Percentiles rank a stretch among this genome's conserved stretches.
phyloP scores from a whole-genome alignment of 2,888 invertebrate genomes.

The Sesamia inferens region DNA sequence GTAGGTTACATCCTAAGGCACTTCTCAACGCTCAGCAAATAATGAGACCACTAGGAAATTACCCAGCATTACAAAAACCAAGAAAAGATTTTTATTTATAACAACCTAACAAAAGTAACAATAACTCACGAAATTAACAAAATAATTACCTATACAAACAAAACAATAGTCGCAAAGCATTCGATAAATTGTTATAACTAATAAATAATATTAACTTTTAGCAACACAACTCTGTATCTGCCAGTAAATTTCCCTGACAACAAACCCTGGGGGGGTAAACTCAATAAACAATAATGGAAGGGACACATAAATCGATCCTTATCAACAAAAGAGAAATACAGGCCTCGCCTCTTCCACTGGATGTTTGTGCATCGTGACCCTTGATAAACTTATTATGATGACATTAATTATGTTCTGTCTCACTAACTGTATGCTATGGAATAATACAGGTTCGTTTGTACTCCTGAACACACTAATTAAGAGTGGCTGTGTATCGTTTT shows the following conservation, averaged over 20 bases:
- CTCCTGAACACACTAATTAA: constrained; percentile 15
- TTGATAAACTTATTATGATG: constrained; percentile 88
- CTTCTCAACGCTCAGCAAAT: constrained; percentile 1
- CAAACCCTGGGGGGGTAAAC: constrained; percentile 74
- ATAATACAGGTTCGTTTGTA: constrained; percentile 79
- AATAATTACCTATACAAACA: constrained; percentile 1
- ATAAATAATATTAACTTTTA: constrained; percentile 20
- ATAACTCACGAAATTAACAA: background rate
- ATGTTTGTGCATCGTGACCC: constrained; percentile 85
- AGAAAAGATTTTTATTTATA: background rate
- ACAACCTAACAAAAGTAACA: background rate
- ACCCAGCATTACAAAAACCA: background rate
- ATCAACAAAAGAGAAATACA: constrained; percentile 74
- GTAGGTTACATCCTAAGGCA: background rate
- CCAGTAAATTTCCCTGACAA: constrained; percentile 59
- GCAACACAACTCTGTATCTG: constrained; percentile 29
- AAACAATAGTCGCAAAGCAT: constrained; percentile 23
- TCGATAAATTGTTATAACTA: constrained; percentile 30
- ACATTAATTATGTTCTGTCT: constrained; percentile 81
- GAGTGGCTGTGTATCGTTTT: constrained; percentile 32
- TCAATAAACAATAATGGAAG: constrained; percentile 63
- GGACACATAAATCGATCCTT: constrained; percentile 69
- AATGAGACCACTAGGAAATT: background rate
- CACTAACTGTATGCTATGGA: constrained; percentile 72
- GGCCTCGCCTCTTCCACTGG: constrained; percentile 68